These are phyloP conservation scores for Harmothoe impar DNA, from an alignment of 2,888 invertebrate genomes.

Conservation along the genomic window DNA sequence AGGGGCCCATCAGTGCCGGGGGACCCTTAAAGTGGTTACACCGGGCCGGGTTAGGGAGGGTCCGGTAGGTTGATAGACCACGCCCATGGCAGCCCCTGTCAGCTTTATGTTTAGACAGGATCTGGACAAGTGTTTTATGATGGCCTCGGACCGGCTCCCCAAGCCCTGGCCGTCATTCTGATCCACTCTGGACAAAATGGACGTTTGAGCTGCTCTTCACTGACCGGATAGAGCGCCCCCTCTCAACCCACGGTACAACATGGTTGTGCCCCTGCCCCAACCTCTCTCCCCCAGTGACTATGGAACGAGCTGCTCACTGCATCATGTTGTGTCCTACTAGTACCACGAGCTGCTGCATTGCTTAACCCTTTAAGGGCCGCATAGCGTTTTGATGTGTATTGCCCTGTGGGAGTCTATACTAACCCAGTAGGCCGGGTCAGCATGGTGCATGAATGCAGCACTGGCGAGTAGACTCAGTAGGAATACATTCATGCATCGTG, in stretches of 20 bases:
- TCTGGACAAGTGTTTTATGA: conserved; percentile 56
- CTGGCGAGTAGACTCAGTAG: too few relatives aligned
- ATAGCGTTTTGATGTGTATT: too few relatives aligned
- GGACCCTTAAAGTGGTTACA: conserved; percentile 44
- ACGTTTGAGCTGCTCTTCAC: conserved; percentile 58
- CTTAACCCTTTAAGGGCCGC: too few relatives aligned
- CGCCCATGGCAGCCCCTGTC: conserved; percentile 42
- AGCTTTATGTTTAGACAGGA: conserved; percentile 56
- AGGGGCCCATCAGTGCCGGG: background rate
- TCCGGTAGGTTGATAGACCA: conserved; percentile 27
- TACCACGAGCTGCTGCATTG: too few relatives aligned
- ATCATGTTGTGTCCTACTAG: too few relatives aligned
- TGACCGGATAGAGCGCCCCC: conserved; percentile 10
- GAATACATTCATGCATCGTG: too few relatives aligned
- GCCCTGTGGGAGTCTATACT: too few relatives aligned
- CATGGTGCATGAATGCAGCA: too few relatives aligned
- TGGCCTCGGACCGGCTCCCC: background rate
- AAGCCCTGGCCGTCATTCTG: conserved; percentile 33
- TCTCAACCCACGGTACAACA: background rate
- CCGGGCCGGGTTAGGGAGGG: conserved; percentile 44
- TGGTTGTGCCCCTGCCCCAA: background rate
- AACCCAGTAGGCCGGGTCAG: too few relatives aligned
- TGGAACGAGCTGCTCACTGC: background rate
- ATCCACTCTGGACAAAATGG: conserved; percentile 44
- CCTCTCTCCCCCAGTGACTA: too few relatives aligned